These are phyloP conservation scores for Bergia sp. DNA, from an alignment of 92 coral and sea anemone genomes.

Conservation along the genomic window DNA sequence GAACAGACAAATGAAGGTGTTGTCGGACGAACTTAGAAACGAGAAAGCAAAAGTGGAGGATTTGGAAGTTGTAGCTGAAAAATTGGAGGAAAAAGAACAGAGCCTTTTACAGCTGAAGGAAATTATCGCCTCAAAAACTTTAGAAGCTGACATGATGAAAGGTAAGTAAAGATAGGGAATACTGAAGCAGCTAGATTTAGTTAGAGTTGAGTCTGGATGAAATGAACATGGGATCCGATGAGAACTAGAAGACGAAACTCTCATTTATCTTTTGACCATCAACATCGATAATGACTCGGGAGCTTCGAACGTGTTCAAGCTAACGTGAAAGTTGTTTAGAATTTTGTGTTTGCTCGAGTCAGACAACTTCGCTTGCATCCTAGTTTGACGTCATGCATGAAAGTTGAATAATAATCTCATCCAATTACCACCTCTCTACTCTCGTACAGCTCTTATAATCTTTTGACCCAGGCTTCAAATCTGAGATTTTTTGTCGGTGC, in stretches of 20 bases:
- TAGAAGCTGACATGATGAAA: slow-evolving; percentile 15
- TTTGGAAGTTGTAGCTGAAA: slow-evolving; percentile 26
- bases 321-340: too few relatives aligned
- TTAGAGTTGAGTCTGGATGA: background rate
- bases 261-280: background rate
- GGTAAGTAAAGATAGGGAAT: background rate
- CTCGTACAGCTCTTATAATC: background rate
- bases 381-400: too few relatives aligned
- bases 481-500: too few relatives aligned
- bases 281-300: too few relatives aligned
- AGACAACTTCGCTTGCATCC: too few relatives aligned
- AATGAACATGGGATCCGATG: background rate
- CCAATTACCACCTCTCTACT: background rate
- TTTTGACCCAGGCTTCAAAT: background rate
- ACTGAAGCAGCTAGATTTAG: background rate
- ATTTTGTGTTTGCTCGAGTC: too few relatives aligned
- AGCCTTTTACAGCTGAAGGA: slow-evolving; percentile 38
- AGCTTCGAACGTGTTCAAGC: too few relatives aligned
- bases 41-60: slow-evolving; percentile 35
- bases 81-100: slow-evolving; percentile 27
- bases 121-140: slow-evolving; percentile 43
- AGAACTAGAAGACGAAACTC: background rate
- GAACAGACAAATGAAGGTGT: background rate
- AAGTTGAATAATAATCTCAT: too few relatives aligned
- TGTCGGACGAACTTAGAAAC: slow-evolving; percentile 36